Evolutionary conservation across 2,888 invertebrate genomes (phyloP), one percentile per base, ranked within the genome.

Genomic region (Coenonympha glycerion): DNA sequence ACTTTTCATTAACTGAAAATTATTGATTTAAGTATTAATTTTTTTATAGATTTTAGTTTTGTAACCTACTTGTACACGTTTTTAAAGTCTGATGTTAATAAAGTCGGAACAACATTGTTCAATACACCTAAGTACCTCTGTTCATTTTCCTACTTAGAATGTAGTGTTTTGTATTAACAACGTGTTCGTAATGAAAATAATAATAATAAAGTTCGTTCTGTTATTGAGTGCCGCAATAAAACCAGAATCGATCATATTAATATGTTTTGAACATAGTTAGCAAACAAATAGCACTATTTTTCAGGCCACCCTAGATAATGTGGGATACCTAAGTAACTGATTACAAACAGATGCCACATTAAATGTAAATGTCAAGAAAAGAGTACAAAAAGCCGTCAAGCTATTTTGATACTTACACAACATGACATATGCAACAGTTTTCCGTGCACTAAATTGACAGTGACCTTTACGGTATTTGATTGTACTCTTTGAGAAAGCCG

Each of bases 401-500:
- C 30, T 26, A 51, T 30, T 36, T 19, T 51, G 13, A 11, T 16
- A 5, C 45, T 41, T 51, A 45, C 6, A 0, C 3, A 3, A 26
- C 24, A 9, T 9, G 2, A 15, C 15, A 40, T 18, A 54, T 16
- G 13, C 6, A 15, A 22, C 16, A 48, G 9, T 28, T 46, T 47
- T 6, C 34, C 30, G n/a, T 37, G 19, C n/a, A 39, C 15, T 21
- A 41, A 33, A 18, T 41, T 41, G 19, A 13, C 22, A 6, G 18
- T 34, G 21, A 47, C 39, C 40, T 34, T 36, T 41, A 26, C 2
- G 24, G 5, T 36, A 28, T 41, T 15, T 28, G 47, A 47, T 21
- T 48, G 22, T 44, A 40, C 44, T 42, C 54, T 56, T 56, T 58
- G 54, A 47, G 39, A 49, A 37, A 26, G 47, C 55, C 57, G 60